Evolutionary conservation across 1,140 invertebrate species (phyloP).

Genomic region (Macrocentrus cingulum): DNA sequence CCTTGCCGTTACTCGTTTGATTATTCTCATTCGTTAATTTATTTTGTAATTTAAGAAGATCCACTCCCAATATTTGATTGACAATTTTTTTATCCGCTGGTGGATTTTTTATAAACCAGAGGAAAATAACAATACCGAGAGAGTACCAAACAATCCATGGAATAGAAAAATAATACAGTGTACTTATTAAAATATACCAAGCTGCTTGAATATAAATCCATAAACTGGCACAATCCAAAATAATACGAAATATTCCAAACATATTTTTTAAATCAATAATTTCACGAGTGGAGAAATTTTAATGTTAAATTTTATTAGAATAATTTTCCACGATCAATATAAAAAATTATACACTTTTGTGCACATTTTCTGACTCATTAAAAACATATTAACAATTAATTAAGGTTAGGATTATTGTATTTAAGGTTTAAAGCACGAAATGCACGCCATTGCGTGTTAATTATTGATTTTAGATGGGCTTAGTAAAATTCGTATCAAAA

Average conservation of each 20-base stretch:
- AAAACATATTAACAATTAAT: no score
- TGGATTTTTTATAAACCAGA: constrained; percentile 43
- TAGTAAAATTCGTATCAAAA: no score
- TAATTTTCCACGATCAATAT: no score
- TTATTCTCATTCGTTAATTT: constrained; percentile 27
- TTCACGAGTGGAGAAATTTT: no score
- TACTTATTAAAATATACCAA: constrained; percentile 35
- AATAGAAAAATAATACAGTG: constrained; percentile 40
- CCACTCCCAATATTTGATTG: constrained; percentile 54
- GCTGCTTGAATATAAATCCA: constrained; percentile 41
- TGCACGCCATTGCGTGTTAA: no score
- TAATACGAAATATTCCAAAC: constrained; percentile 34
- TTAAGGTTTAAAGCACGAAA: no score
- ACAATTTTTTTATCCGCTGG: constrained; percentile 42
- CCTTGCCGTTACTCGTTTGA: constrained; percentile 38
- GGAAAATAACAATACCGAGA: constrained; percentile 31
- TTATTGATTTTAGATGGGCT: no score
- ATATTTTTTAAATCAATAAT: constrained; percentile 31
- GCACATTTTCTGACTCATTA: no score
- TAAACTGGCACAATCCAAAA: constrained; percentile 36
- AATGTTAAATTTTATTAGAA: no score
- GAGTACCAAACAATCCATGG: constrained; percentile 48
- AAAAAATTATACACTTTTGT: no score
- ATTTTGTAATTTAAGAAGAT: constrained; percentile 39
- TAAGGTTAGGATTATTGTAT: no score